Evolutionary conservation across 2,113 vertebrate genomes (phyloP).

Genomic region (Entomyzon cyanotis): DNA sequence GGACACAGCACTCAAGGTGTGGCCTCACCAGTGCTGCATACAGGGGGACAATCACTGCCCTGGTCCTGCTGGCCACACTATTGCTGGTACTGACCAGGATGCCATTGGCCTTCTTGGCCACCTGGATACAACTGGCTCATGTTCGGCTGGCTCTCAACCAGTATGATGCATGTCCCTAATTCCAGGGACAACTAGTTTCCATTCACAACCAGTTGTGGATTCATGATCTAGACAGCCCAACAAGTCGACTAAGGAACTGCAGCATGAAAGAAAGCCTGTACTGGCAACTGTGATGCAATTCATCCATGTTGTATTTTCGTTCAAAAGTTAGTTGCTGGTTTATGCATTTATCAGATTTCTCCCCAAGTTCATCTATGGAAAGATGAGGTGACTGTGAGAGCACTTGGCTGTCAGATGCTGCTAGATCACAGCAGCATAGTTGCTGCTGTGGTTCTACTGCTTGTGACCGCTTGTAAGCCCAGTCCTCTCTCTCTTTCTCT

Average conservation of each 20-base stretch:
- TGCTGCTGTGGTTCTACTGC: background rate
- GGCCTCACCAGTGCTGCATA: rapidly evolving
- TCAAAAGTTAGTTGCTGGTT: background rate
- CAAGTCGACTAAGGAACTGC: background rate
- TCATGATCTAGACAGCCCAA: background rate
- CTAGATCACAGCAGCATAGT: background rate
- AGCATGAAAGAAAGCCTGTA: background rate
- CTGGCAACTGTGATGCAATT: background rate
- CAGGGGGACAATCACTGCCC: rapidly evolving
- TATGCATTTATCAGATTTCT: background rate
- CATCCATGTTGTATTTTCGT: background rate
- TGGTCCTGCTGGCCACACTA: background rate
- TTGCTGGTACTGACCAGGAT: background rate
- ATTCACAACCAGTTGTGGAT: background rate
- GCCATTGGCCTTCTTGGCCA: background rate
- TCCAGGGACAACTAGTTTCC: background rate
- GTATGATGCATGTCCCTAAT: background rate
- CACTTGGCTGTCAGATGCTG: background rate
- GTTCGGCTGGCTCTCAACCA: background rate
- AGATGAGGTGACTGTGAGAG: background rate
- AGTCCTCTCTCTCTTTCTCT: background rate
- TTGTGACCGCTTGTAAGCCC: background rate
- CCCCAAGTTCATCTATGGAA: background rate
- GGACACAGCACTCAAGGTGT: background rate
- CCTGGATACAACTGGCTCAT: background rate